Conservation (phyloP, 2,797 vertebrate species). For the Pachyuromys duprasi region DNA sequence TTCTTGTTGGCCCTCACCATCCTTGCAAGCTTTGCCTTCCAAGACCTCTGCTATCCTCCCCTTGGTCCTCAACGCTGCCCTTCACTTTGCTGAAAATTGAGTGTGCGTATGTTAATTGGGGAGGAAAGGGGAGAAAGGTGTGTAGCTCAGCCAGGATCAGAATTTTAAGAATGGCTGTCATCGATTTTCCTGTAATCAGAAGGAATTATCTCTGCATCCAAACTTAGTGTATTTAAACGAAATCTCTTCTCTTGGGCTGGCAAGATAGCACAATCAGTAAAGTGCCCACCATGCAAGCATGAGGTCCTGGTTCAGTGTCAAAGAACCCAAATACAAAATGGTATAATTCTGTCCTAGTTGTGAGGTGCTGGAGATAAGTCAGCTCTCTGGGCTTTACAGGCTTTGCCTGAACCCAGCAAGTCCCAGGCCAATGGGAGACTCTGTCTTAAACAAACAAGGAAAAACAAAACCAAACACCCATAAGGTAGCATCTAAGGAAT, state of each 20-base stretch:
- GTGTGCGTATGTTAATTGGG: not conserved
- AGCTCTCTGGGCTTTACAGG: not conserved
- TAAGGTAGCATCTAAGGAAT: not conserved
- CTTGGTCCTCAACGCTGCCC: not conserved
- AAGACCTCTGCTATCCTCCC: not conserved
- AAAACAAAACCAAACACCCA: not conserved
- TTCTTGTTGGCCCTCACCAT: fast-evolving
- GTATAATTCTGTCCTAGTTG: not conserved
- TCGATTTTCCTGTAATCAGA: not conserved
- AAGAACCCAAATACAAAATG: not conserved
- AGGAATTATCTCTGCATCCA: not conserved
- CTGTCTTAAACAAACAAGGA: not conserved
- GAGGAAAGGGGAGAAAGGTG: not conserved
- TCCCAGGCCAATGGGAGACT: not conserved
- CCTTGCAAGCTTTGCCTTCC: not conserved
- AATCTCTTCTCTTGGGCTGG: not conserved
- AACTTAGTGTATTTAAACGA: not conserved
- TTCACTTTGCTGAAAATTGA: not conserved
- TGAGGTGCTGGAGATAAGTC: no score
- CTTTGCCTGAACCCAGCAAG: not conserved
- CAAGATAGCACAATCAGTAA: not conserved
- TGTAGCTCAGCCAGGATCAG: not conserved
- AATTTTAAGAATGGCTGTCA: not conserved
- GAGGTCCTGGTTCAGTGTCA: not conserved
- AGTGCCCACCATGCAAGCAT: not conserved